Base-by-base conservation (phyloP, 2,888 invertebrate species). In the Drosophila kanekoi region DNA sequence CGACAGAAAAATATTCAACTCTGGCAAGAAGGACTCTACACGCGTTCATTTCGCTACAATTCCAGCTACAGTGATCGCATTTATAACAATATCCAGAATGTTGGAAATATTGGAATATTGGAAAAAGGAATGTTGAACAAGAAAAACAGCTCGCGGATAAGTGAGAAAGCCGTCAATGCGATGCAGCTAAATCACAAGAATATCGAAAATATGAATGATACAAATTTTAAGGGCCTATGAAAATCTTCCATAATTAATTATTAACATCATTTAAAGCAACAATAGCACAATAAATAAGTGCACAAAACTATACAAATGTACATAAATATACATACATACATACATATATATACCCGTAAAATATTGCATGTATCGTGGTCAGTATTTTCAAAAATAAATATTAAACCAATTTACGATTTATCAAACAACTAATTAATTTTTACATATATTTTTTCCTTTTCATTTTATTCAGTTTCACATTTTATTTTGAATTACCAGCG, bases 401-500 rank as follows among this genome's bases (percentile, higher is more conserved):
- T 60, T 60, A 35, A 71, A 62, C 18, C 52, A 44, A 44, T 65
- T 52, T 38, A 57, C 18, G 40, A 65, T 48, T 68, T 47, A 68
- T 32, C 35, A 41, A 63, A n/a, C 16, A 48, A 23, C 18, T 37
- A 4, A 37, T 47, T 10, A 1, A 8, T n/a, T 11, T 33, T 43
- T 40, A 43, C 3, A 18, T 44, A 18, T 44, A 44, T 13, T 52
- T 37, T 37, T 37, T 37, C 18, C 10, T 49, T 28, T 38, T 13
- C 8, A 33, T 33, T 40, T 35, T 9, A 3, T 35, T 28, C 10
- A 16, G 43, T 8, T 11, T 33, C 49, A 33, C 16, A 13, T 32
- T 35, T 43, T 0, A 53, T 51, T 32, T 35, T 44, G n/a, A 14
- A 54, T 64, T 80, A 82, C 80, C 85, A 85, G 41, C 85, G 77